Percentiles rank a stretch among this genome's conserved stretches.
Evolutionary conservation across 2,113 vertebrate genomes (phyloP).

Genomic region (Alligator sinensis): DNA sequence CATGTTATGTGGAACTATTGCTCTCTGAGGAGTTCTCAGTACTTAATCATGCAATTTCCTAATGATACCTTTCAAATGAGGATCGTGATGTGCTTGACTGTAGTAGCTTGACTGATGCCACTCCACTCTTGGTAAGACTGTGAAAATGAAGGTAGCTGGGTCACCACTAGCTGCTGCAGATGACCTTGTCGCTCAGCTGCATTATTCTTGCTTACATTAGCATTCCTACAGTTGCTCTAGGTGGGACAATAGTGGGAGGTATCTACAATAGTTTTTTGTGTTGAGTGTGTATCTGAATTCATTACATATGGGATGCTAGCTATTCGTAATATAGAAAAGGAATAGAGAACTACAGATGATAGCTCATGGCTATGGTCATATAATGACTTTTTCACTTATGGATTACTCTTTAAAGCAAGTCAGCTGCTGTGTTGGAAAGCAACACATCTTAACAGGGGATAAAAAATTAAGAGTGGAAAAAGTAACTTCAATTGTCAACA

Average conservation of each 20-base stretch:
- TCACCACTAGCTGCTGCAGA: background rate
- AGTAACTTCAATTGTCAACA: background rate
- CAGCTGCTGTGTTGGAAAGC: background rate
- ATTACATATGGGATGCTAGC: background rate
- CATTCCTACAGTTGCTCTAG: background rate
- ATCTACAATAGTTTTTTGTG: fast-evolving
- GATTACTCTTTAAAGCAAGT: background rate
- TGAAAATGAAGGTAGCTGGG: conserved; percentile 30
- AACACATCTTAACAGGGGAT: background rate
- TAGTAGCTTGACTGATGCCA: conserved; percentile 21
- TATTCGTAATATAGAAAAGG: background rate
- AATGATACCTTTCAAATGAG: conserved; percentile 34
- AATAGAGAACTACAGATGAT: background rate
- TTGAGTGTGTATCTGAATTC: background rate
- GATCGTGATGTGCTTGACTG: conserved; percentile 31
- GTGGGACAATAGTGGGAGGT: background rate
- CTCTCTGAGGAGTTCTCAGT: background rate
- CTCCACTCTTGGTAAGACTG: background rate
- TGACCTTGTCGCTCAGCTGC: background rate
- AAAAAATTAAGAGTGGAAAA: background rate
- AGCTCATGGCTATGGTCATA: background rate
- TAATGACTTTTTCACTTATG: background rate
- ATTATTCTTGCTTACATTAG: background rate
- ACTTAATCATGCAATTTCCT: background rate
- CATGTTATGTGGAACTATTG: background rate